Evolutionary conservation across 2,888 invertebrate species (phyloP), one percentile per base, ranked within the genome.

Genomic region (Polydrusus cervinus): DNA sequence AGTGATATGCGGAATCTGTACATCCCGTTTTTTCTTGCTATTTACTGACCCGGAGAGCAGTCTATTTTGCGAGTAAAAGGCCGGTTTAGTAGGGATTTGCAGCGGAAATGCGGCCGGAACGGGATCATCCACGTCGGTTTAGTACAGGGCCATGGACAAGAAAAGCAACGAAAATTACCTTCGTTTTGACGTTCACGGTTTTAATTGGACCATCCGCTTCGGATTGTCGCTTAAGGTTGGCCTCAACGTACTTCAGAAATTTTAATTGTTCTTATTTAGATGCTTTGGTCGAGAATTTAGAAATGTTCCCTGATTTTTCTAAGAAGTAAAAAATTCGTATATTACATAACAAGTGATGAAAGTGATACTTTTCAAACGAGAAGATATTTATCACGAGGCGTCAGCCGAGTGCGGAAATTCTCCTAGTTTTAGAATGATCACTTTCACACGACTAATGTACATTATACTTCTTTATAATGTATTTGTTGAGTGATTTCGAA

Each of bases 11-110:
- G 49, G 47, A 49, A n/a, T n/a, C n/a, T n/a, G 60, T 47, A 72
- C 66, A 65, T 66, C 64, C 64, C 57, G 55, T 51, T 55, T 40
- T 64, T 65, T 74, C 74, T 47, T 65, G 74, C 55, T 51, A 49
- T 45, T 70, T 53, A 64, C 64, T 68, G 60, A 62, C 60, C 61
- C 47, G 49, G 14, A 70, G 49, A 62, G 70, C 61, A 34, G 53
- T 66, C 67, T 53, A 67, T 61, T 61, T 57, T 47, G 57, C 53
- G 62, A 55, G 40, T 62, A 57, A 66, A 16, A 18, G 45, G 45
- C 25, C 67, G 62, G 70, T 20, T 68, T 71, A 64, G 57, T 64
- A 25, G 49, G 74, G 77, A 77, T 77, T 77, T 77, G 68, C 65
- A 65, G 57, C 57, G 74, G 72, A 71, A 69, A 76, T 69, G 72